A percentile compares a stretch with the other conserved stretches of the same genome.
Conservation (phyloP, 2,888 invertebrate species). For the Leucania comma region DNA sequence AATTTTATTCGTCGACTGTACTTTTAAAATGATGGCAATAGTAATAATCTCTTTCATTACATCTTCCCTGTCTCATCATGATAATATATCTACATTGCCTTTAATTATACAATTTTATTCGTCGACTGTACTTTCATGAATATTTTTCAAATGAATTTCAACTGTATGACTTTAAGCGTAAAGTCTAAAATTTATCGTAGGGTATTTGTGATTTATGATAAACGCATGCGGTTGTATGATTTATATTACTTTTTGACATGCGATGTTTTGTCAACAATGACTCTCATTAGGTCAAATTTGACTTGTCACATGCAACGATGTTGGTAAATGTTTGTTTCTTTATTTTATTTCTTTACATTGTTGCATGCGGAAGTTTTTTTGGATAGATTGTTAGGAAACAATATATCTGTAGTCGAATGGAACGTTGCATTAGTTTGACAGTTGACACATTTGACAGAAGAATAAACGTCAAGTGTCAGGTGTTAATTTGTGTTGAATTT, state of each 20-base stretch:
- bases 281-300: conserved; percentile 73
- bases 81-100: conserved; percentile 79
- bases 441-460: background rate
- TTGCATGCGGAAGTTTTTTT: conserved; percentile 14
- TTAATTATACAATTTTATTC: conserved; percentile 80
- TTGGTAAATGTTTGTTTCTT: conserved; percentile 54
- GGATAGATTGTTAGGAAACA: too few species aligned
- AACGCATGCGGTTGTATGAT: conserved; percentile 18
- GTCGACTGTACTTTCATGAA: conserved; percentile 40
- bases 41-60: conserved; percentile 75
- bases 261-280: conserved; percentile 74
- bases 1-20: conserved; percentile 69
- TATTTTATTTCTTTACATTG: conserved; percentile 47
- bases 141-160: conserved; percentile 19
- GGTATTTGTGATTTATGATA: conserved; percentile 27
- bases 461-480: background rate
- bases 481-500: background rate
- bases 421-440: background rate
- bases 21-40: conserved; percentile 67
- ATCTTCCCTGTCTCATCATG: conserved; percentile 70
- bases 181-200: background rate
- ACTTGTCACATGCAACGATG: conserved; percentile 67
- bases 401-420: background rate
- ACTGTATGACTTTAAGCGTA: background rate
- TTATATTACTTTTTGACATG: conserved; percentile 78